Conservation (phyloP, 2,888 invertebrate genomes). For the Epirrita christyi region DNA sequence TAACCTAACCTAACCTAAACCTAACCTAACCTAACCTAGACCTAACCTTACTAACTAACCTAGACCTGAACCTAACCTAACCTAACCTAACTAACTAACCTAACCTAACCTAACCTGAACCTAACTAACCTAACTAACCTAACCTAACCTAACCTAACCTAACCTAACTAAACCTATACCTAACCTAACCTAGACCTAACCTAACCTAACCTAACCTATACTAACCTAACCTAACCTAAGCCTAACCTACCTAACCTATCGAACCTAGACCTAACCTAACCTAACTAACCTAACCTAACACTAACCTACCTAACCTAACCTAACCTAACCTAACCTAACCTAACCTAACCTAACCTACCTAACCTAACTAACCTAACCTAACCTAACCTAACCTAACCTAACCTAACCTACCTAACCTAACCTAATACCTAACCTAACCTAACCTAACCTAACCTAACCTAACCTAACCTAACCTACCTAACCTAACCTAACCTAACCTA, state of each 20-base stretch:
- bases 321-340: conserved; percentile 39
- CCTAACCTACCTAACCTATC: conserved; percentile 9
- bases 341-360: conserved; percentile 38
- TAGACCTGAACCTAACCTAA: conserved; percentile 42
- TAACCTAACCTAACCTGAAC: conserved; percentile 37
- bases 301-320: conserved; percentile 39
- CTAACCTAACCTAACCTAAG: conserved; percentile 41
- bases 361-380: conserved; percentile 35
- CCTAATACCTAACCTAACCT: conserved; percentile 23
- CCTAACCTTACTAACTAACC: conserved; percentile 34
- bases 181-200: conserved; percentile 40
- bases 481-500: conserved; percentile 37
- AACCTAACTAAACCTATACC: conserved; percentile 15
- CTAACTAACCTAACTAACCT: conserved; percentile 40
- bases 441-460: conserved; percentile 40
- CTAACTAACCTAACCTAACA: conserved; percentile 31
- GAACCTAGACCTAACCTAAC: conserved; percentile 37
- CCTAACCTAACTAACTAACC: conserved; percentile 34
- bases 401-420: too few relatives aligned
- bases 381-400: conserved; percentile 26
- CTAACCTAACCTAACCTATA: conserved; percentile 42
- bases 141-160: conserved; percentile 42
- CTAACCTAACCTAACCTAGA: conserved; percentile 34
- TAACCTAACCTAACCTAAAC: conserved; percentile 32
- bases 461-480: conserved; percentile 38